Evolutionary conservation across 2,113 vertebrate genomes (phyloP).

Genomic region (Sakesphorus luctuosus): DNA sequence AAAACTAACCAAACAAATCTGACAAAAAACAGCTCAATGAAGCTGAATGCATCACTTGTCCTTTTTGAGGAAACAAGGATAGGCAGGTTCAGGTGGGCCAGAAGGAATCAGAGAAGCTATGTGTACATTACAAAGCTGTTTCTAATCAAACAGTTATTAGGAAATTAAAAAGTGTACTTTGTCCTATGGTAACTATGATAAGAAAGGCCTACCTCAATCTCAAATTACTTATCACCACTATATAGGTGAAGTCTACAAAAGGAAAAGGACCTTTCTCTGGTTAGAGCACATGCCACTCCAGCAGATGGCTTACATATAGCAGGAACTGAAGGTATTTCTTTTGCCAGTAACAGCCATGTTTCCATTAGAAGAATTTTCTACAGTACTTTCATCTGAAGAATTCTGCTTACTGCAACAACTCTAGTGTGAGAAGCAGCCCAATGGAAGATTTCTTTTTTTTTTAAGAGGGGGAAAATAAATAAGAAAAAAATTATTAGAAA

Average conservation of each 20-base stretch:
- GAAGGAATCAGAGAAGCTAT: not conserved
- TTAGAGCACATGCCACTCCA: not conserved
- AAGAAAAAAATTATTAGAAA: not conserved
- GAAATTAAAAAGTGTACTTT: not conserved
- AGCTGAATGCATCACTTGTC: not conserved
- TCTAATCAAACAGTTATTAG: not conserved
- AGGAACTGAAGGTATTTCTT: not conserved
- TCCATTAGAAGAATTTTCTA: not conserved
- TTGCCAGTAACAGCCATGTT: not conserved
- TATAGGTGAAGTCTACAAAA: not conserved
- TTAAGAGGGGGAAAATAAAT: not conserved
- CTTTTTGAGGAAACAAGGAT: not conserved
- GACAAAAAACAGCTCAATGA: not conserved
- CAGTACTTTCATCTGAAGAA: not conserved
- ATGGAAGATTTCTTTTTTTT: not conserved
- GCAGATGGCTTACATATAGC: not conserved
- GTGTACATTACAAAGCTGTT: not conserved
- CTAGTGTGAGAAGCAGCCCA: not conserved
- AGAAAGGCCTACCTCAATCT: not conserved
- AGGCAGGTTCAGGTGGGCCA: not conserved
- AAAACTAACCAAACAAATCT: not conserved
- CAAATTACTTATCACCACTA: not conserved
- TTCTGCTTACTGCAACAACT: not conserved
- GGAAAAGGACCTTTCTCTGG: not conserved
- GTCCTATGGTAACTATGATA: not conserved